Base-by-base conservation (phyloP, 1,140 invertebrate genomes). In the Spodoptera frugiperda region DNA sequence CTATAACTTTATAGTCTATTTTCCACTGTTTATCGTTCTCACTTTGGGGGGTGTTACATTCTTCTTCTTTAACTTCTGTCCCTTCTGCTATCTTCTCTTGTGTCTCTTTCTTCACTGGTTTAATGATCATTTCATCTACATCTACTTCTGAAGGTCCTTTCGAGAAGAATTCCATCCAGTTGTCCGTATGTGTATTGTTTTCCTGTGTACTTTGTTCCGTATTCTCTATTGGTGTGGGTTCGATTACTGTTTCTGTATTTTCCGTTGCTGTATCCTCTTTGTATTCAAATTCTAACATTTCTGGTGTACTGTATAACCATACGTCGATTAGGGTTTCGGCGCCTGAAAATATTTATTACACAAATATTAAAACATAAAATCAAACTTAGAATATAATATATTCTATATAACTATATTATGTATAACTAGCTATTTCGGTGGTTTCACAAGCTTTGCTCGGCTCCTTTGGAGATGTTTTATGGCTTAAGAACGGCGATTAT, bases 241-340 rank as follows among this genome's bases (percentile, higher is more conserved):
- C 44, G 46, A 25, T 12, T 10, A 21, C 14, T 15, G n/a, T 4
- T 49, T 73, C 39, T 6, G 68, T 54, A 15, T n/a, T 49, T n/a
- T 53, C 25, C 14, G 67, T 5, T 3, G 82, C 65, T 0, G 63
- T 15, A 0, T 89, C 84, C 1, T 88, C 89, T 71, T 87, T 87
- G 73, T 80, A 91, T 54, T 89, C 89, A 17, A 84, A 90, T 79
- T 91, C 68, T 11, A 93, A 57, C 93, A 94, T 94, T 57, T 93
- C 91, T 44, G 85, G 87, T 21, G 94, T 93, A 17, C 94, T 91
- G 78, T 95, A 95, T 9, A 97, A 87, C 95, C 96, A 97, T 33
- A 97, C 93, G 78, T 97, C 96, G 1, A 96, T 94, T 19, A 96
- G 90, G 9, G 97, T 98, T 94, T 98, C 97, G 9, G 97, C 96